phyloP scores from a whole-genome alignment of 2,888 invertebrate species.

The Entomobrya proxima region DNA sequence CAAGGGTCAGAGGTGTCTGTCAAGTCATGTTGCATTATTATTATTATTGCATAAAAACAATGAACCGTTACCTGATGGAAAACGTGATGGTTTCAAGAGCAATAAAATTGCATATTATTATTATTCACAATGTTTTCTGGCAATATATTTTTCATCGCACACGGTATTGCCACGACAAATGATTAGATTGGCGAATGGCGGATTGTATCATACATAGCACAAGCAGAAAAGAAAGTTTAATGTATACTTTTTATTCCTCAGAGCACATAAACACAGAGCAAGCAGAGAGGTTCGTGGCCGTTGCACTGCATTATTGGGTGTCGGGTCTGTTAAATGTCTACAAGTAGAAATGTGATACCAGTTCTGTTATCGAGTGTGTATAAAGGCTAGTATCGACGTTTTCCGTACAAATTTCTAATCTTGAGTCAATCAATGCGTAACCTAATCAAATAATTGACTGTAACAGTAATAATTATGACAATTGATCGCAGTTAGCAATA shows the following conservation, averaged over 20 bases:
- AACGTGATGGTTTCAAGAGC: conserved; percentile 30
- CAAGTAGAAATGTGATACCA: background rate
- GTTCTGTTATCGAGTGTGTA: background rate
- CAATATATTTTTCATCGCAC: conserved; percentile 4
- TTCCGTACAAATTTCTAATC: background rate
- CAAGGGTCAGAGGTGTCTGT: conserved; percentile 44
- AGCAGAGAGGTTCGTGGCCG: background rate
- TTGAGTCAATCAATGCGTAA: background rate
- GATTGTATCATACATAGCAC: conserved; percentile 22
- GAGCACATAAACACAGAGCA: background rate
- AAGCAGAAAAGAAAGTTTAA: conserved; percentile 31
- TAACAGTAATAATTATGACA: conserved; percentile 33
- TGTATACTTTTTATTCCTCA: background rate
- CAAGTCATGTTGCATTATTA: conserved; percentile 12
- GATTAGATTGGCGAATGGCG: background rate
- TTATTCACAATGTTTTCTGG: background rate
- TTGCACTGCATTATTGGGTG: conserved; percentile 1
- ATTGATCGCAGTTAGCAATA: conserved; percentile 17
- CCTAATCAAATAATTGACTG: background rate
- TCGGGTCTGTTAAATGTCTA: background rate
- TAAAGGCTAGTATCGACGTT: background rate
- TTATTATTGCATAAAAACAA: conserved; percentile 45
- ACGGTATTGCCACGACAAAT: background rate
- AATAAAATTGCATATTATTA: conserved; percentile 25
- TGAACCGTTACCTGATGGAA: conserved; percentile 36